Evolutionary conservation across 1,140 invertebrate species (phyloP), one percentile per base, ranked within the genome.

Genomic region (Venturia canescens): DNA sequence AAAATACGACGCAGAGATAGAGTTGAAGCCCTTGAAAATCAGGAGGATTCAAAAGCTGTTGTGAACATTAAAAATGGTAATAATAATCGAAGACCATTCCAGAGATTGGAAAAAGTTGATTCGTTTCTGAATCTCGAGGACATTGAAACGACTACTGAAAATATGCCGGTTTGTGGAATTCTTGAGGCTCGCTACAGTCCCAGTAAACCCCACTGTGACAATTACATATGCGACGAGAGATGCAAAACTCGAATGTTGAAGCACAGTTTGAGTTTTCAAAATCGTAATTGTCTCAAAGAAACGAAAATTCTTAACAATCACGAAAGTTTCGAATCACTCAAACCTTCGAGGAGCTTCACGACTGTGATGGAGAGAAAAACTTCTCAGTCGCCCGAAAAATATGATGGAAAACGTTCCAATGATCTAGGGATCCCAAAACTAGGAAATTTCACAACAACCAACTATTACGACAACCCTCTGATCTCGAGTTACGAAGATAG

Each of bases 211-310:
- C 80, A 85, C 44, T 67, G 29, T 1, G 80, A 82, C n/a, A 88
- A 81, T 83, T 89, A 86, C 26, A 82, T 86, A 15, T 86, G 83
- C 44, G 79, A 83, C 16, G 82, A 86, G 26, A 77, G 27, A 38
- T 78, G 26, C 53, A 66, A 67, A 53, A 44, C 81, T 0, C 85
- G 75, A n/a, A 21, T 63, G 11, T 53, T 87, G 11, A 83, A 84
- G 18, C 83, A 89, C 34, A 90, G 89, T 29, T 60, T 71, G 0
- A 89, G 88, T 44, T 89, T 91, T 57, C 89, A 88, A 34, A 83
- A n/a, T 38, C 53, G 13, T 1, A 60, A 15, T 7, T 85, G 29
- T 53, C 23, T 82, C 3, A 80, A 48, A 18, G 83, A 87, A 9
- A 82, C 79, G 9, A 87, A 83, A 31, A 82, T 84, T 34, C 23